Evolutionary conservation across 2,113 vertebrate genomes (phyloP).

Genomic region (Pogonocichla stellata): DNA sequence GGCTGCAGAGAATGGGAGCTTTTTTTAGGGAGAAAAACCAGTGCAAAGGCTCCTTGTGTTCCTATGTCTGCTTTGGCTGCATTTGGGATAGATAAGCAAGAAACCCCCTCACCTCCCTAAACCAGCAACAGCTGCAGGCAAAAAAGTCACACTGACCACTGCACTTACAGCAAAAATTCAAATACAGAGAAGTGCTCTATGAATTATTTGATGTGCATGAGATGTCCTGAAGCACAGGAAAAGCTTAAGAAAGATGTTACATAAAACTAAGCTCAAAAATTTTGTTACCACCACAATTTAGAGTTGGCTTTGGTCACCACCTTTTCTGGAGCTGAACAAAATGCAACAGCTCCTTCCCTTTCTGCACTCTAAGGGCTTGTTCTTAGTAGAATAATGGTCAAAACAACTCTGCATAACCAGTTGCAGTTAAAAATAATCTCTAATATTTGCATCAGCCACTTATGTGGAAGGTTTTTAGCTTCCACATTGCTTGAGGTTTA

Average conservation of each 20-base stretch:
- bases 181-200: neutral
- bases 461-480: fast-evolving
- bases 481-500: neutral
- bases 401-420: neutral
- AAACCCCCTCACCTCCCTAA: neutral
- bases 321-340: neutral
- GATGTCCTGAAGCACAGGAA: neutral
- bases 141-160: neutral
- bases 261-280: neutral
- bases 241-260: neutral
- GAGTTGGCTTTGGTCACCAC: neutral
- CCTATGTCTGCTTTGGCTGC: neutral
- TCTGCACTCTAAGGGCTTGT: neutral
- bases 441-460: neutral
- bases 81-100: neutral
- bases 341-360: neutral
- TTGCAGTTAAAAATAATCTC: neutral
- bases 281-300: neutral
- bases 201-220: neutral
- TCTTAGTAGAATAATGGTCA: neutral
- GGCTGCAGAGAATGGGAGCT: neutral
- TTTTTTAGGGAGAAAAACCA: neutral
- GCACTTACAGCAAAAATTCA: neutral
- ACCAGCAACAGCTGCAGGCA: neutral
- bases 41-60: fast-evolving